Conservation (phyloP, 2,113 vertebrate species). For the Equus przewalskii region DNA sequence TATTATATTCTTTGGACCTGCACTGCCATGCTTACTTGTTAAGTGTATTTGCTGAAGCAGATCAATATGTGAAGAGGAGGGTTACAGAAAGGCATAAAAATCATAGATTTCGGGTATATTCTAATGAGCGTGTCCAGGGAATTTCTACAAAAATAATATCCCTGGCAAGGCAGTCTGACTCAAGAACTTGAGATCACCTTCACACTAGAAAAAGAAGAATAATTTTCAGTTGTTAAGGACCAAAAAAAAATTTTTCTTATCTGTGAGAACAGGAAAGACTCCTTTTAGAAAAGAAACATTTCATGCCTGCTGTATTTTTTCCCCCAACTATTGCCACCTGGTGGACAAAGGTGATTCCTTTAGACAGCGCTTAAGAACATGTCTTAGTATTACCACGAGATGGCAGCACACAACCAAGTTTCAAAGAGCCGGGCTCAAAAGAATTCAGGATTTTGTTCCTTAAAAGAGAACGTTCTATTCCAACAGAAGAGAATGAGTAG, state of each 20-base stretch:
- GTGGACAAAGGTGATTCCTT: constrained; percentile 51
- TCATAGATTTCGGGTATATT: not conserved
- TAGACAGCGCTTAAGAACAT: not conserved
- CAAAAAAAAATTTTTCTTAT: not conserved
- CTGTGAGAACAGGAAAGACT: not conserved
- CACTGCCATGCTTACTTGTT: not conserved
- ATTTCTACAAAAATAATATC: not conserved
- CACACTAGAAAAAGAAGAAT: not conserved
- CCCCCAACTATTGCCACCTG: constrained; percentile 68
- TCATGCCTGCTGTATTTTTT: not conserved
- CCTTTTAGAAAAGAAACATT: not conserved
- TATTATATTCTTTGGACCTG: not conserved
- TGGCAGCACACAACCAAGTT: constrained; percentile 74
- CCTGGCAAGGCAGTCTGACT: not conserved
- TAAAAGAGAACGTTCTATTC: not conserved
- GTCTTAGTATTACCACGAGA: constrained; percentile 74
- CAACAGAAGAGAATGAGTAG: not conserved
- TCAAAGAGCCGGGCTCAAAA: not conserved
- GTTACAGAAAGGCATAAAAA: not conserved
- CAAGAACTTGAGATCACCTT: not conserved
- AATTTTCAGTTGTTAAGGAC: not conserved
- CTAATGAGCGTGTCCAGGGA: not conserved
- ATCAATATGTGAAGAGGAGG: not conserved
- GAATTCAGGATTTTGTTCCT: not conserved
- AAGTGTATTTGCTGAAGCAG: constrained; percentile 20